A percentile compares a stretch with the other conserved stretches of the same genome.
These are phyloP conservation scores for Lycocerus yunnanus DNA, from an alignment of 2,888 invertebrate species.

Conservation along the genomic window DNA sequence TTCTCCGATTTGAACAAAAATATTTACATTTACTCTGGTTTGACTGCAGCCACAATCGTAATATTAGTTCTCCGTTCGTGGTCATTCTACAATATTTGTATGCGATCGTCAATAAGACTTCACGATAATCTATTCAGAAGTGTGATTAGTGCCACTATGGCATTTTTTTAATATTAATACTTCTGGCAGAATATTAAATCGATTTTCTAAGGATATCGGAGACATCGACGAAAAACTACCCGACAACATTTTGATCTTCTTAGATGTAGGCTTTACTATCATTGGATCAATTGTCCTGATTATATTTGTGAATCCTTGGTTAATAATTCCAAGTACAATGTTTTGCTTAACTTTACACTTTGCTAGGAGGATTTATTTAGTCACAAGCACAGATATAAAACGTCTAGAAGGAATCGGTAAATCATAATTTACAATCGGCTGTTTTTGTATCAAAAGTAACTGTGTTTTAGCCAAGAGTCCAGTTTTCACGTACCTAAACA, in stretches of 20 bases:
- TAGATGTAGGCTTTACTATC: neutral
- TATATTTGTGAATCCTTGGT: neutral
- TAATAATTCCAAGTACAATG: neutral
- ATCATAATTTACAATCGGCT: constrained; percentile 71
- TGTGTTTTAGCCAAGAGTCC: constrained; percentile 64
- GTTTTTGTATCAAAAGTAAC: constrained; percentile 81
- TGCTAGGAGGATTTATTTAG: constrained; percentile 75
- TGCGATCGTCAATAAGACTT: constrained; percentile 75
- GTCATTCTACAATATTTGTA: constrained; percentile 69
- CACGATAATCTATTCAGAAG: constrained; percentile 86
- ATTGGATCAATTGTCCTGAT: neutral
- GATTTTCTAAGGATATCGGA: constrained; percentile 90
- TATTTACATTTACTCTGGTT: constrained; percentile 50
- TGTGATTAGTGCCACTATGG: constrained; percentile 79
- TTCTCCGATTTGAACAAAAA: neutral
- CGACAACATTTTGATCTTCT: constrained; percentile 42
- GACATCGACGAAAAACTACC: constrained; percentile 69
- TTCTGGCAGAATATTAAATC: constrained; percentile 79
- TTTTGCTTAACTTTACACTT: constrained; percentile 64
- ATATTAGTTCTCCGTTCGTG: constrained; percentile 61
- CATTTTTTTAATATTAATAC: constrained; percentile 89
- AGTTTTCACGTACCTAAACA: constrained; percentile 84
- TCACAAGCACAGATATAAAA: constrained; percentile 81
- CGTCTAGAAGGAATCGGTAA: constrained; percentile 80
- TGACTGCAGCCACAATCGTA: constrained; percentile 59